Evolutionary conservation across 2,888 invertebrate species (phyloP).

Genomic region (Drosophila prostipennis): DNA sequence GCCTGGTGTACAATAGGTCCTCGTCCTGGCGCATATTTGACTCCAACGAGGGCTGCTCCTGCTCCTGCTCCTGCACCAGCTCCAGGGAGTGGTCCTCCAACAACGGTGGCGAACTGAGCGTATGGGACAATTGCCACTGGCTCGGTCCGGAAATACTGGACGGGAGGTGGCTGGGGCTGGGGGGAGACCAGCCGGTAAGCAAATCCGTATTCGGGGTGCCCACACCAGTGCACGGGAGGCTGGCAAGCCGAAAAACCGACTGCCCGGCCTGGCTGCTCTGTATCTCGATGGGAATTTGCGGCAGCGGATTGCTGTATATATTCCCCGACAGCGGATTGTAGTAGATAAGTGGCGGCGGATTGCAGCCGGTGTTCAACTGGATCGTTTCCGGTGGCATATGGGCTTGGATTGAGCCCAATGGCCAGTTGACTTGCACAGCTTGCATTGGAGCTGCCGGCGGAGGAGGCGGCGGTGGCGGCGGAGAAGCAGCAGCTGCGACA

Average conservation of each 20-base stretch:
- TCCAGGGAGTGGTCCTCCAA: too few relatives aligned
- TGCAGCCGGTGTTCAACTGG: background rate
- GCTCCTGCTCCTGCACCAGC: too few relatives aligned
- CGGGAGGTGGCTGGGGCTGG: background rate
- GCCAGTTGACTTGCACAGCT: too few relatives aligned
- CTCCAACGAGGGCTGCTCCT: too few relatives aligned
- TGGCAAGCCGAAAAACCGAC: constrained; percentile 61
- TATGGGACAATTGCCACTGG: background rate
- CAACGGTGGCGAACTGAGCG: background rate
- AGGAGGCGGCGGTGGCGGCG: too few relatives aligned
- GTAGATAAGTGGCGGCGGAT: background rate
- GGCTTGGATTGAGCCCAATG: too few relatives aligned
- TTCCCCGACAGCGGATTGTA: background rate
- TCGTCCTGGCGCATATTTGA: background rate
- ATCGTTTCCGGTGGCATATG: background rate
- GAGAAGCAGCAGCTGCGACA: background rate
- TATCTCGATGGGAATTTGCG: background rate
- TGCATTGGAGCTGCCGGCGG: too few relatives aligned
- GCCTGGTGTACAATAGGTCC: constrained; percentile 14
- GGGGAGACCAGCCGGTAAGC: background rate
- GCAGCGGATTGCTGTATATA: background rate
- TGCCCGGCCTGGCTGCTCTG: constrained; percentile 21
- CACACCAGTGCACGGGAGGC: constrained; percentile 49
- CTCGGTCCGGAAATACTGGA: constrained; percentile 18
- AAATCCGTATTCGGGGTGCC: constrained; percentile 28